Conservation (phyloP, 2,113 vertebrate genomes). For the Labeo catla region DNA sequence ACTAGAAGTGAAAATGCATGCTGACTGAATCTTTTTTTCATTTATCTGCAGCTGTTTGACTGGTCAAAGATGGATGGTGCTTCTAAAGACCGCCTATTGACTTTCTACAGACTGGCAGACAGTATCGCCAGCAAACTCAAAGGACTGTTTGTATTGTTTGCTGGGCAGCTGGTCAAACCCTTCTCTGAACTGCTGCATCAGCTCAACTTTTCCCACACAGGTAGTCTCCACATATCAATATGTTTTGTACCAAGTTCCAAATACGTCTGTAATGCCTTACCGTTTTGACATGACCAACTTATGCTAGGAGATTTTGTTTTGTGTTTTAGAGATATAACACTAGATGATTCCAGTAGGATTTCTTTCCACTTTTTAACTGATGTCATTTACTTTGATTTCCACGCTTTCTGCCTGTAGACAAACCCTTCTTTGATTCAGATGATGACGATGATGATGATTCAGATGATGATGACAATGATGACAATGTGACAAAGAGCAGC, state of each 20-base stretch:
- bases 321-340: not conserved
- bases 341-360: not conserved
- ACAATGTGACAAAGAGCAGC: slow-evolving; percentile 77
- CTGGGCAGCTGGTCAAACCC: slow-evolving; percentile 90
- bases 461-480: slow-evolving; percentile 6
- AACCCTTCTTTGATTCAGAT: slow-evolving; percentile 76
- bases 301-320: not conserved
- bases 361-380: not conserved
- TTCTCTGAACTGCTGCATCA: slow-evolving; percentile 84
- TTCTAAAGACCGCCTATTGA: slow-evolving; percentile 84
- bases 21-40: not conserved
- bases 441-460: slow-evolving; percentile 22
- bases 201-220: slow-evolving; percentile 79
- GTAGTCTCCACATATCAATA: slow-evolving; percentile 63
- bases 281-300: not conserved
- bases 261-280: not conserved
- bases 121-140: slow-evolving; percentile 86
- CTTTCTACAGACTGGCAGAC: slow-evolving; percentile 86
- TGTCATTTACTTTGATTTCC: not conserved
- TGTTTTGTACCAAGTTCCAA: not conserved
- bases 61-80: slow-evolving; percentile 85
- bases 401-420: slow-evolving; percentile 67
- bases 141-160: slow-evolving; percentile 92
- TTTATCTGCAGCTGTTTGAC: slow-evolving; percentile 83
- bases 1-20: not conserved